These are phyloP conservation scores for Pemphredon lugubris DNA, from an alignment of 2,888 invertebrate genomes.

Conservation along the genomic window DNA sequence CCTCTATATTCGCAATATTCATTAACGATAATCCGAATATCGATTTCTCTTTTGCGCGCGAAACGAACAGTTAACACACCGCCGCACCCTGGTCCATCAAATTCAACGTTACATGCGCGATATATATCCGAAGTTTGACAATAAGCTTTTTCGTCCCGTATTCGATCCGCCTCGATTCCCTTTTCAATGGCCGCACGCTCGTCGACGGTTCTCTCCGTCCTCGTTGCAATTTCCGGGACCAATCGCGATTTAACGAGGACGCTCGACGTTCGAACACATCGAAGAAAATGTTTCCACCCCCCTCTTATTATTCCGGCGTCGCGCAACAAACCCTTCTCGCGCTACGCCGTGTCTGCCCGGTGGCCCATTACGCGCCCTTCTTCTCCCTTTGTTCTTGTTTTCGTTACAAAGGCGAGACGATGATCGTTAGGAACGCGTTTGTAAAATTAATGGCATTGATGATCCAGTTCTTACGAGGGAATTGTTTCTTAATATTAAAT, in stretches of 20 bases:
- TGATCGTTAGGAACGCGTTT: too few species aligned
- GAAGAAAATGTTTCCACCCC: background rate
- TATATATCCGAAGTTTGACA: background rate
- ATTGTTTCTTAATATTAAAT: too few species aligned
- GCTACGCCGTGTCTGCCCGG: background rate
- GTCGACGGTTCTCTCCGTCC: background rate
- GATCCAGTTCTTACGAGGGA: too few species aligned
- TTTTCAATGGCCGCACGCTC: background rate
- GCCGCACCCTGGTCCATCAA: background rate
- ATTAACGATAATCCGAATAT: too few species aligned
- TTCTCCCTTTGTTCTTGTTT: background rate
- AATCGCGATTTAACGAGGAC: conserved; percentile 17
- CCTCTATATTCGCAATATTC: too few species aligned
- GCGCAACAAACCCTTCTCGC: background rate
- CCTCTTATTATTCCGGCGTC: conserved; percentile 2
- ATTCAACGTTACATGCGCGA: background rate
- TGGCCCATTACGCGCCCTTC: background rate
- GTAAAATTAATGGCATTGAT: too few species aligned
- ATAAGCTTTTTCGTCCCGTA: background rate
- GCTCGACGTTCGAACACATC: background rate
- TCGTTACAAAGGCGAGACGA: too few species aligned
- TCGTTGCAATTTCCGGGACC: conserved; percentile 10
- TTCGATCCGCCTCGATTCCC: background rate
- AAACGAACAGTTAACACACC: background rate
- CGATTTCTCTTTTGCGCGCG: too few species aligned